Percentiles rank a stretch among this genome's conserved stretches.
Evolutionary conservation across 1,140 invertebrate genomes (phyloP).

Genomic region (Lerema accius): DNA sequence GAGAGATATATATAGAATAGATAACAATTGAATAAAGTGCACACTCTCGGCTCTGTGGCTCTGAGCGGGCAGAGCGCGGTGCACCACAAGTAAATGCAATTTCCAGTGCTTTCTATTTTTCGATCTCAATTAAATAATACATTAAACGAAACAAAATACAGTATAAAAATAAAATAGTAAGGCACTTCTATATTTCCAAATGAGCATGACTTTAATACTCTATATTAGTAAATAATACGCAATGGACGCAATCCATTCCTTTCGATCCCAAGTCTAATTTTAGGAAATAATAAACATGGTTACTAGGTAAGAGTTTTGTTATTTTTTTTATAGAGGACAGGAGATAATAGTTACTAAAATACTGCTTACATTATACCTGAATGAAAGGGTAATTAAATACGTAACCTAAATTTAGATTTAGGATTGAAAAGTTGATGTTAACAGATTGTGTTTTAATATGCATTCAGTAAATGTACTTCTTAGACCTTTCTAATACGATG

Average conservation of each 20-base stretch:
- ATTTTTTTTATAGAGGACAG: too few relatives aligned
- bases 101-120: constrained; percentile 65
- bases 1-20: background rate
- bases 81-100: constrained; percentile 74
- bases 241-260: background rate
- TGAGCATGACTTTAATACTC: constrained; percentile 53
- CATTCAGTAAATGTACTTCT: too few relatives aligned
- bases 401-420: too few relatives aligned
- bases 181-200: constrained; percentile 80
- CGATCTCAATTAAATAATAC: constrained; percentile 46
- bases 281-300: background rate
- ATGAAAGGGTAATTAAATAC: too few relatives aligned
- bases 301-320: too few relatives aligned
- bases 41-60: constrained; percentile 20
- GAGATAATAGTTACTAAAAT: too few relatives aligned
- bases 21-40: constrained; percentile 21
- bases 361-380: too few relatives aligned
- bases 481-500: too few relatives aligned
- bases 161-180: constrained; percentile 79
- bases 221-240: constrained; percentile 8
- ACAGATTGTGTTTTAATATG: too few relatives aligned
- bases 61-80: constrained; percentile 53
- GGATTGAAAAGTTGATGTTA: too few relatives aligned
- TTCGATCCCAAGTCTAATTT: background rate
- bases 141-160: constrained; percentile 59